Base-by-base conservation (phyloP, 2,113 vertebrate species). In the Entomyzon cyanotis region DNA sequence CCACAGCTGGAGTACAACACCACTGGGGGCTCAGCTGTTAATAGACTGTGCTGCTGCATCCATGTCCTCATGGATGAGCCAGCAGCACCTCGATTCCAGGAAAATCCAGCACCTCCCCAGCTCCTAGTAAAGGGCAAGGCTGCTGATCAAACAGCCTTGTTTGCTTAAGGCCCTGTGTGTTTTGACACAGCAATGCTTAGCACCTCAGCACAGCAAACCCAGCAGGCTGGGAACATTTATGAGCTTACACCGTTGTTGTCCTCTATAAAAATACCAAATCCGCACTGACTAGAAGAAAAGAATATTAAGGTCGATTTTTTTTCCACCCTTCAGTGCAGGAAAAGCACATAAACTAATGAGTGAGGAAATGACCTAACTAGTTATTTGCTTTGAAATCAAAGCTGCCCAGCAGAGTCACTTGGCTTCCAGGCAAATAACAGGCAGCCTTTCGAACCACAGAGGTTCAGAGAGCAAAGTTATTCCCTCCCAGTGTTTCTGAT, bases 71-170 rank as follows among this genome's bases (percentile, higher is more conserved):
- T 0, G n/a, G 64, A 24, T 39, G 65, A 88, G 81, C 24, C 27
- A 80, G 79, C 52, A 84, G 75, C 2, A 39, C 52, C 71, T 52
- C 3, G 6, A 30, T 91, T 94, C 90, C 88, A 78, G 55, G 77
- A 64, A 80, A 13, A 25, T 3, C 8, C 59, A 80, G 52, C 47
- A 77, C 67, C 84, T 73, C 74, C 7, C 23, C 84, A 83, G 79
- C 79, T 63, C 82, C 17, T 1, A 5, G 90, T 82, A 95, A 93
- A 96, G 90, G 88, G 73, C 90, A 95, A 20, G 0, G 33, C 64
- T 80, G 92, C 87, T 90, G 83, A 90, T 77, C 93, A 86, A 96
- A 96, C 93, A 95, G 70, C 78, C 65, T 7, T 92, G 90, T 94
- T 95, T 95, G 91, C 44, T 94, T 24, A 97, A 92, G 82, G 88